Percentiles rank a stretch among this genome's conserved stretches.
Evolutionary conservation across 2,888 invertebrate species (phyloP).

Genomic region (Protodeltote pygarga): DNA sequence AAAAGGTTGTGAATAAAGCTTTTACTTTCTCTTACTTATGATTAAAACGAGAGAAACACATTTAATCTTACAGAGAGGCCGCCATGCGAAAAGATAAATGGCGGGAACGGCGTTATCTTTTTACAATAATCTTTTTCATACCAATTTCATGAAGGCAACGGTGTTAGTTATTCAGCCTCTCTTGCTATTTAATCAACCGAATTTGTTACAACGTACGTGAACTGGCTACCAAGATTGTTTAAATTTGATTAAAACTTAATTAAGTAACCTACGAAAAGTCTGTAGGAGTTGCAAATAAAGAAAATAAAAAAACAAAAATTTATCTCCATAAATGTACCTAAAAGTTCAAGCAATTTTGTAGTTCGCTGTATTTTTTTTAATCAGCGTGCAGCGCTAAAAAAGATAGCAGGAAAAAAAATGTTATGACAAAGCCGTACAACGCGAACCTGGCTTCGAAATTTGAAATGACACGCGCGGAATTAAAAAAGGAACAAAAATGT

Average conservation of each 20-base stretch:
- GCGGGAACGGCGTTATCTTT: constrained; percentile 49
- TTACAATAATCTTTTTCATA: constrained; percentile 55
- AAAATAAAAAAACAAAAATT: too few species aligned
- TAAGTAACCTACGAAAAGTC: background rate
- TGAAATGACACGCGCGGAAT: constrained; percentile 14
- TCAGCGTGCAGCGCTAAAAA: background rate
- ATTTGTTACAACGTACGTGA: constrained; percentile 39
- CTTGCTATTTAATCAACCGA: constrained; percentile 61
- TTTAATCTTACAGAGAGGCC: constrained; percentile 48
- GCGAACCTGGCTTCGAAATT: background rate
- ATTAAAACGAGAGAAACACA: constrained; percentile 43
- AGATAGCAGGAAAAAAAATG: constrained; percentile 1
- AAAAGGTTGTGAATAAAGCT: constrained; percentile 35
- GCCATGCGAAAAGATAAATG: constrained; percentile 49
- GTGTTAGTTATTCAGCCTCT: constrained; percentile 50
- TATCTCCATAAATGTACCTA: too few species aligned
- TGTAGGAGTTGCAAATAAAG: background rate
- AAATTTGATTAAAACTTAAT: background rate
- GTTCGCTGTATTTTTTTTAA: constrained; percentile 4
- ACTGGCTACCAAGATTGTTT: constrained; percentile 12
- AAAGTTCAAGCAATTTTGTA: background rate
- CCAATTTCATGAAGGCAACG: constrained; percentile 52
- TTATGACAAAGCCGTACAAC: background rate
- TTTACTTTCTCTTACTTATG: constrained; percentile 35
- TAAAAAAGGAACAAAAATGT: constrained; percentile 27